Evolutionary conservation across 2,888 invertebrate genomes (phyloP).

Genomic region (Heliothis peltigera): DNA sequence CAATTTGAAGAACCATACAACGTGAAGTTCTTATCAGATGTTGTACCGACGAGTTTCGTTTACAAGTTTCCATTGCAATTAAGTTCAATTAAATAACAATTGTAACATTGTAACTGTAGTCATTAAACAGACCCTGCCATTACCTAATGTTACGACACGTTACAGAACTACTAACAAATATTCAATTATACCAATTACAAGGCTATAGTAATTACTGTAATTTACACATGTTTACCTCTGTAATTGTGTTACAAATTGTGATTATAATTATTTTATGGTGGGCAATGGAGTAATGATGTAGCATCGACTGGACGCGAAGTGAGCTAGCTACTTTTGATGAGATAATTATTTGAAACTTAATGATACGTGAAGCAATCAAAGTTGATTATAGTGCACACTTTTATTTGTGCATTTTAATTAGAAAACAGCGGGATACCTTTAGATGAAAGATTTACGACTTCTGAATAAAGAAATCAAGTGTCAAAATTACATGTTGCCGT

Average conservation of each 20-base stretch:
- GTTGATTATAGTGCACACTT: constrained; percentile 37
- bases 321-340: constrained; percentile 38
- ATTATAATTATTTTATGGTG: constrained; percentile 43
- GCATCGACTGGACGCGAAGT: constrained; percentile 19
- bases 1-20: constrained; percentile 5
- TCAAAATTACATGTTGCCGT: constrained; percentile 77
- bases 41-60: constrained; percentile 15
- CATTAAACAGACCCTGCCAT: constrained; percentile 43
- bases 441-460: constrained; percentile 71
- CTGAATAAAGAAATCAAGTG: constrained; percentile 85
- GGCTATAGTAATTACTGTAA: constrained; percentile 50
- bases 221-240: constrained; percentile 55
- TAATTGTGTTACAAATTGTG: constrained; percentile 51
- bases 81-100: constrained; percentile 55
- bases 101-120: constrained; percentile 35
- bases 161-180: constrained; percentile 55
- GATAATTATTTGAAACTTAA: constrained; percentile 45
- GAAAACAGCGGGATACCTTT: constrained; percentile 59
- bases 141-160: constrained; percentile 54
- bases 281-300: constrained; percentile 24
- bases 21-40: constrained; percentile 43
- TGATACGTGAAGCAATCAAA: constrained; percentile 48
- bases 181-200: constrained; percentile 56
- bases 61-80: constrained; percentile 40
- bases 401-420: constrained; percentile 64